Evolutionary conservation across 2,888 invertebrate species (phyloP).

Genomic region (Andrena trimmerana): DNA sequence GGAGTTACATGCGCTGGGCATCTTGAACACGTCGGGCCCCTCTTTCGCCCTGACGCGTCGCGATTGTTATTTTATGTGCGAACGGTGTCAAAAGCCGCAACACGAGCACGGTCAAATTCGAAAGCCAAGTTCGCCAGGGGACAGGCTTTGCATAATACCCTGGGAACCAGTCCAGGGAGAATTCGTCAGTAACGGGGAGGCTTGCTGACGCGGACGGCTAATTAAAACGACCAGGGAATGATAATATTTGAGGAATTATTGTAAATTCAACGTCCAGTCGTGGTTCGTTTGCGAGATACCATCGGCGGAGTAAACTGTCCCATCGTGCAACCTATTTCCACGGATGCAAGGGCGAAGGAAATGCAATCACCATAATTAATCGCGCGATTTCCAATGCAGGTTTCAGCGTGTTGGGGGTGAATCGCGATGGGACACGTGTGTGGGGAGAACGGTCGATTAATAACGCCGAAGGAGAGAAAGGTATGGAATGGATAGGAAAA

Average conservation of each 20-base stretch:
- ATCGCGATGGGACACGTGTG: neutral
- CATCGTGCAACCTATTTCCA: conserved; percentile 6
- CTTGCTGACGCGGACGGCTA: neutral
- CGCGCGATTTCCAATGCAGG: neutral
- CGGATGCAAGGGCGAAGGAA: neutral
- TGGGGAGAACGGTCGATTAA: neutral
- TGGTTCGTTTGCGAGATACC: neutral
- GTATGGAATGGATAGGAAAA: neutral
- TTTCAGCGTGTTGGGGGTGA: neutral
- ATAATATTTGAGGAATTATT: neutral
- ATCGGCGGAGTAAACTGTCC: neutral
- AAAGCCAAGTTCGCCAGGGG: conserved; percentile 27
- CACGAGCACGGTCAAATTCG: conserved; percentile 25
- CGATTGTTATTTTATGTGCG: conserved; percentile 27
- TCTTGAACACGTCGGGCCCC: neutral
- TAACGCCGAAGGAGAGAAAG: neutral
- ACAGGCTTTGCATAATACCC: conserved; percentile 13
- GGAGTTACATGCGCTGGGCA: conserved; percentile 39
- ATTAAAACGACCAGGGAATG: conserved; percentile 7
- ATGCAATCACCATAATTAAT: conserved; percentile 31
- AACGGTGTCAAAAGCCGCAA: conserved; percentile 33
- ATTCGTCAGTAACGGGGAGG: neutral
- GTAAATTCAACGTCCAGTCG: neutral
- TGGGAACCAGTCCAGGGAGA: neutral
- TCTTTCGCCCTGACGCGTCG: neutral